Percentiles rank a stretch among this genome's conserved stretches.
Conservation (phyloP, 2,797 vertebrate genomes). For the Argentina silus region DNA sequence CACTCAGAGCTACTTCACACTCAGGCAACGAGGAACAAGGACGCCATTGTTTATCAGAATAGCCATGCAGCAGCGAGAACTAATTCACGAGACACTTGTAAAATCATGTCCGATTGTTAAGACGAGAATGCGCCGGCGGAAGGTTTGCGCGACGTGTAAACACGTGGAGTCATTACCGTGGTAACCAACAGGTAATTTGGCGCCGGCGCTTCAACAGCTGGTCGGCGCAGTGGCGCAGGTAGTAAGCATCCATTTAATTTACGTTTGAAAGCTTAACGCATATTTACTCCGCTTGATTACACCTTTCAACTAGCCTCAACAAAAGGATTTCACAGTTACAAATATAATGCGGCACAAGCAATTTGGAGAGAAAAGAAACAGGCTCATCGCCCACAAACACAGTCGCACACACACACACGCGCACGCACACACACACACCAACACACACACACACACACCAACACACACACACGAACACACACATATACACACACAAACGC, state of each 20-base stretch:
- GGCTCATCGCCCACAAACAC: neutral
- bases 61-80: slow-evolving; percentile 10
- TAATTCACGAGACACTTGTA: neutral
- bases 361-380: neutral
- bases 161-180: slow-evolving; percentile 6
- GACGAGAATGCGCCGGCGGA: slow-evolving; percentile 1
- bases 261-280: neutral
- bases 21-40: slow-evolving; percentile 20
- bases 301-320: neutral
- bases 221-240: slow-evolving; percentile 1
- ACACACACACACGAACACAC: neutral
- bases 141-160: neutral
- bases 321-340: neutral
- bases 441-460: neutral
- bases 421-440: neutral
- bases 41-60: slow-evolving; percentile 33
- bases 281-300: neutral
- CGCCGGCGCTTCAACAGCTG: slow-evolving; percentile 8
- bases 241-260: slow-evolving; percentile 13
- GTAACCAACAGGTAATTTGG: slow-evolving; percentile 13
- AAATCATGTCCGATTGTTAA: slow-evolving; percentile 1
- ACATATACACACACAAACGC: too few relatives aligned
- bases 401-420: neutral
- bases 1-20: slow-evolving; percentile 20
- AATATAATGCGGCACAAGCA: neutral